Base-by-base conservation (phyloP, 2,797 vertebrate species). In the Labroides dimidiatus region DNA sequence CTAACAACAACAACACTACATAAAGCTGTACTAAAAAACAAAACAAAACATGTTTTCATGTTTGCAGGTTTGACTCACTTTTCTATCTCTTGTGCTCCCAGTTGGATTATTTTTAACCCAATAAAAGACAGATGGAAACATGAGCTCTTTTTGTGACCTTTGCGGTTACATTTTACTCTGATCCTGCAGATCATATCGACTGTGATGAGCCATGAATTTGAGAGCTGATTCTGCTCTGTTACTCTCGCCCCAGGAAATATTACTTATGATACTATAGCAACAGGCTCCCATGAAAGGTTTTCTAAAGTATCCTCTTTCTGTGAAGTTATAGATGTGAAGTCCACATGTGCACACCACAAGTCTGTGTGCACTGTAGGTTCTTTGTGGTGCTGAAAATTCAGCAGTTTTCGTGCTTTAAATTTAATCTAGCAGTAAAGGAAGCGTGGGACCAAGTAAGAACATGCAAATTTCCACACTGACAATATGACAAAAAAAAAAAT, bases 241-340 rank as follows among this genome's bases (percentile, higher is more conserved):
- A 52, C 65, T 23, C 50, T 50, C 61, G 8, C 52, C 20, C 44
- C 64, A 36, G 48, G 47, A 69, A 37, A 45, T 50, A 50, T 58
- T 59, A 61, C 59, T 58, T 55, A 63, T 73, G 60, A 44, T 19
- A 21, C 17, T 4, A 13, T 10, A 15, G 54, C 27, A 45, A 33
- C 20, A 6, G 30, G 59, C 39, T 47, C 41, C 20, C n/a, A 15
- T 4, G 24, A 69, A n/a, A n/a, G n/a, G n/a, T n/a, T n/a, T 36
- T 6, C 20, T 55, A 13, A 62, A 30, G n/a, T n/a, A 17, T 49
- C 41, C 15, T 45, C 37, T 57, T 41, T 33, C 8, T 47, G 21
- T 27, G 37, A 27, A 20, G 49, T n/a, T 49, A 48, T 16, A 15
- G 50, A 64, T 50, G 37, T 21, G 19, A 14, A 2, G 36, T 51